Base-by-base conservation (phyloP, 2,888 invertebrate species). In the Chloroclysta siterata region DNA sequence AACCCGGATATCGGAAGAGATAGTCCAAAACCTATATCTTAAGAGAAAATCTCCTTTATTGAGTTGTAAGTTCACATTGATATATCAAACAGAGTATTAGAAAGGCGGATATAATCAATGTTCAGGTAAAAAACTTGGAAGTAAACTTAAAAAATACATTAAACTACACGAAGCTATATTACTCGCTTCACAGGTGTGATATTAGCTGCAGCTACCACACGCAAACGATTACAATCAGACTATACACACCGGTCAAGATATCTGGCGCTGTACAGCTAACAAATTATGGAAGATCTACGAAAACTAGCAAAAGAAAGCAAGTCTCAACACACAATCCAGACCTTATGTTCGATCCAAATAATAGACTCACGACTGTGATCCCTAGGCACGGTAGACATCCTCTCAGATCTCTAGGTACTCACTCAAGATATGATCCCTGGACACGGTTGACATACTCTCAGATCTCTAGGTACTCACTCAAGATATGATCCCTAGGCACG, bases 261-360 rank as follows among this genome's bases (percentile, higher is more conserved):
- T n/a, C 11, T 5, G 36, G 10, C 15, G 47, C 5, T 36, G 11
- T 10, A 51, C 36, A 51, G 50, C 36, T 51, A 33, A 36, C 7
- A 46, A 22, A 29, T 22, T 33, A 48, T 58, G 57, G 57, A 58
- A 58, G 57, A 58, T 39, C 57, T 51, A 58, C 14, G 42, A 44
- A 42, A 36, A 41, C 7, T 14, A 53, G 28, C 42, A 50, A 60
- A 41, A n/a, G 15, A 48, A 22, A 50, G 33, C 15, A 10, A n/a
- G 53, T 62, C 15, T 60, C 53, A 50, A 63, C 50, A 39, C 36
- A 39, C 33, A 33, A 33, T 39, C 36, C 36, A 3, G 36, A 39
- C 36, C 36, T 10, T 10, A 39, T 39, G 10, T 11, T 11, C 11
- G 36, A 39, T 39, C 36, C 5, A 33, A 33, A 33, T 33, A 33